Percentiles rank a stretch among this genome's conserved stretches.
Conservation (phyloP, 2,888 invertebrate genomes). For the Napeogenes sylphis region DNA sequence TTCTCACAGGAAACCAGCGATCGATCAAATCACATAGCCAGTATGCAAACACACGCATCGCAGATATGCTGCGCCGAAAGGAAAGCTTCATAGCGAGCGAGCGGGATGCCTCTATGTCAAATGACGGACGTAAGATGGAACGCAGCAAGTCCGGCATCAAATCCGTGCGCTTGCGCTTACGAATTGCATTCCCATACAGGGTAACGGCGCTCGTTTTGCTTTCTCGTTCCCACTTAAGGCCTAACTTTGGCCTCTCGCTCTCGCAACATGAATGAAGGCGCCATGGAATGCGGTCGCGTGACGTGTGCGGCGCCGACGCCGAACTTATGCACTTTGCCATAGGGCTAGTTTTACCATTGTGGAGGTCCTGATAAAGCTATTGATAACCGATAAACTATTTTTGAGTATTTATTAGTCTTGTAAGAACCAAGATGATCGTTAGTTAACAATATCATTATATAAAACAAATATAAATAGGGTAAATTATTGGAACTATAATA, state of each 20-base stretch:
- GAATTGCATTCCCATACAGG: slow-evolving; percentile 73
- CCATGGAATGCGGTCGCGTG: slow-evolving; percentile 80
- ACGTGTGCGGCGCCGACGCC: slow-evolving; percentile 78
- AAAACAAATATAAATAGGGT: no score
- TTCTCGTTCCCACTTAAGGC: slow-evolving; percentile 62
- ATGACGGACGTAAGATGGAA: slow-evolving; percentile 51
- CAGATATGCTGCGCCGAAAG: slow-evolving; percentile 56
- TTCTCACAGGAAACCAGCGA: slow-evolving; percentile 70
- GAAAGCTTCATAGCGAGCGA: slow-evolving; percentile 45
- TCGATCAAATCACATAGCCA: slow-evolving; percentile 68
- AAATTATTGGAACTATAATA: no score
- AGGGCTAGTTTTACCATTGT: slow-evolving; percentile 56
- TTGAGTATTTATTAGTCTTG: neutral
- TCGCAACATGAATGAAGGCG: slow-evolving; percentile 72
- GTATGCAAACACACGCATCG: slow-evolving; percentile 62
- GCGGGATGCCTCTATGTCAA: slow-evolving; percentile 49
- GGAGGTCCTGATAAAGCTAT: slow-evolving; percentile 19
- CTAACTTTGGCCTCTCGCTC: slow-evolving; percentile 57
- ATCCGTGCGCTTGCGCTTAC: slow-evolving; percentile 69
- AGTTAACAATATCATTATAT: neutral
- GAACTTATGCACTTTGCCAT: slow-evolving; percentile 74
- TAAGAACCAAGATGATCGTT: neutral
- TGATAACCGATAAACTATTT: slow-evolving; percentile 17
- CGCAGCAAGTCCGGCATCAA: slow-evolving; percentile 61
- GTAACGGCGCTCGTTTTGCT: slow-evolving; percentile 65